Evolutionary conservation across 2,888 invertebrate species (phyloP), one percentile per base, ranked within the genome.

Genomic region (Eudasyphora cyanicolor): DNA sequence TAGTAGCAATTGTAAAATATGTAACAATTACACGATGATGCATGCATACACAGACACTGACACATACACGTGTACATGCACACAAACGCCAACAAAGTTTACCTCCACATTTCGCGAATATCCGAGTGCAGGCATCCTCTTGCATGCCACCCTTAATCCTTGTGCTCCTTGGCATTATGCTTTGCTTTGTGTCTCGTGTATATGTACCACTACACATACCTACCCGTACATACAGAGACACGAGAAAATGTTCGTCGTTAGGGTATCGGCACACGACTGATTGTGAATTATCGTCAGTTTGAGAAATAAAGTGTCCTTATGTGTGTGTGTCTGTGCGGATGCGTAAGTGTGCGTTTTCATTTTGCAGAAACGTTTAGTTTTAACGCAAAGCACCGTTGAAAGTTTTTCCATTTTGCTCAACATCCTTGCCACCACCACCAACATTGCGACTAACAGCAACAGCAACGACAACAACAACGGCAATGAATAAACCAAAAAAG

Each of bases 331-430:
- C n/a, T n/a, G n/a, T n/a, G n/a, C n/a, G n/a, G n/a, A n/a, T n/a
- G n/a, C n/a, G n/a, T 70, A 12, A 19, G 45, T 45, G 17, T 71
- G 32, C 2, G 45, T 69, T 73, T 79, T 67, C 76, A 35, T 51
- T 79, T 74, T 70, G 45, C 71, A 75, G 83, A 82, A 76, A 77
- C 83, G 71, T 80, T 83, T 75, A 80, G 80, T 80, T 83, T 80
- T 57, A 77, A 78, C 80, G 80, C 74, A 80, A 69, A 76, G 75
- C n/a, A n/a, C n/a, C 32, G 80, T 71, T 74, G 57, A 83, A 78
- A 77, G 75, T 70, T 27, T n/a, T n/a, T n/a, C n/a, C n/a, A n/a
- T 21, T 27, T 70, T 29, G 17, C 17, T 12, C 2, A 1, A 0
- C 19, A 38, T n/a, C n/a, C n/a, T n/a, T n/a, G n/a, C 3, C 17